Evolutionary conservation across 2,888 invertebrate genomes (phyloP).

Genomic region (Beris morrisii): DNA sequence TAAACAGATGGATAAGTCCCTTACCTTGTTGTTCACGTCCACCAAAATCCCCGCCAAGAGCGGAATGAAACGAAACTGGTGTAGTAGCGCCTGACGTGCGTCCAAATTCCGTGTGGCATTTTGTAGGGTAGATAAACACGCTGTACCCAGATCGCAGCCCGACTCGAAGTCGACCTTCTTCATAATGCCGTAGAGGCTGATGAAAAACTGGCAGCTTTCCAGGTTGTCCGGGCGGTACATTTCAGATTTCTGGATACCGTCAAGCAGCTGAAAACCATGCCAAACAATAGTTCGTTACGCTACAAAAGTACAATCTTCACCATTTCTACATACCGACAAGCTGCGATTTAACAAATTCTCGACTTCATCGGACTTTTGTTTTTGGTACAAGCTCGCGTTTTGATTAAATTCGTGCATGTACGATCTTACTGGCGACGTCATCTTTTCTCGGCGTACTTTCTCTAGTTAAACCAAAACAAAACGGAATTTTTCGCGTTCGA

Average conservation of each 20-base stretch:
- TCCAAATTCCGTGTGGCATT: constrained; percentile 50
- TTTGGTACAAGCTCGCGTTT: constrained; percentile 42
- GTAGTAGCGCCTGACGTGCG: constrained; percentile 47
- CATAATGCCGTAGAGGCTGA: constrained; percentile 51
- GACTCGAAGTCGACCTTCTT: constrained; percentile 45
- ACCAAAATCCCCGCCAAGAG: constrained; percentile 47
- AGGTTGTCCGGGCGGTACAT: constrained; percentile 45
- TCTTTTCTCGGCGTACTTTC: background rate
- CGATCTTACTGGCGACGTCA: constrained; percentile 23
- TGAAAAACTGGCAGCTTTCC: constrained; percentile 51
- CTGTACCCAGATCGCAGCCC: constrained; percentile 48
- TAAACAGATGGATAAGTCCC: too few species aligned
- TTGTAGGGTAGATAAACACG: constrained; percentile 49
- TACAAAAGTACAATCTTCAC: background rate
- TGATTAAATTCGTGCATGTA: constrained; percentile 32
- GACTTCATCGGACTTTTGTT: constrained; percentile 47
- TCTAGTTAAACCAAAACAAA: background rate
- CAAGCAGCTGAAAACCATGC: constrained; percentile 40
- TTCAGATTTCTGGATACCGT: constrained; percentile 40
- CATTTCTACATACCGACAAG: constrained; percentile 43
- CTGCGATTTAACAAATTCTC: constrained; percentile 50
- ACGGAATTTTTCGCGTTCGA: background rate
- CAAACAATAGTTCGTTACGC: background rate
- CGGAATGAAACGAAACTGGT: constrained; percentile 51
- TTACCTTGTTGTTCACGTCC: constrained; percentile 43